These are phyloP conservation scores for Pseudanteris insignis DNA, from an alignment of 2,888 invertebrate species.

Conservation along the genomic window DNA sequence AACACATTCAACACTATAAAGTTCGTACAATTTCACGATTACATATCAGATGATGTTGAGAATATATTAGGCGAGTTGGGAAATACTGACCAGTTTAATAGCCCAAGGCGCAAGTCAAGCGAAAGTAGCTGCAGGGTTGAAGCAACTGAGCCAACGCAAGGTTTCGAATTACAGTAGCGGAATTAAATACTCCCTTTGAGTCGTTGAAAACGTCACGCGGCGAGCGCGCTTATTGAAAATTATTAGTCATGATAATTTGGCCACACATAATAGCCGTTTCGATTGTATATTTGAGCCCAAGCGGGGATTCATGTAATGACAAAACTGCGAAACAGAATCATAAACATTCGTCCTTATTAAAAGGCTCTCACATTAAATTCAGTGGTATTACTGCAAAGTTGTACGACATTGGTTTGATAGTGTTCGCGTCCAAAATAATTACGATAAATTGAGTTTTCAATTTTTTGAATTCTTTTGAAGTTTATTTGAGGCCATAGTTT, in stretches of 20 bases:
- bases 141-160: conserved; percentile 3
- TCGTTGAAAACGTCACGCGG: background rate
- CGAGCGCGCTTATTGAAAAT: conserved; percentile 7
- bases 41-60: conserved; percentile 1
- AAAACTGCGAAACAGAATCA: conserved; percentile 13
- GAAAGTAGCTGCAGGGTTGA: conserved; percentile 1
- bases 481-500: no score
- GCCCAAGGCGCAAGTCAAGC: conserved; percentile 8
- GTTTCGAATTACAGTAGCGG: conserved; percentile 8
- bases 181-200: conserved; percentile 3
- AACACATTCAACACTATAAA: background rate
- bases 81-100: conserved; percentile 8
- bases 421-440: conserved; percentile 40
- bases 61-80: conserved; percentile 11
- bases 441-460: conserved; percentile 35
- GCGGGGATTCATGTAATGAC: conserved; percentile 4
- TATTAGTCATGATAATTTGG: conserved; percentile 1
- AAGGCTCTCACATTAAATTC: conserved; percentile 18
- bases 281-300: no score
- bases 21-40: background rate
- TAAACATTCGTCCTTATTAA: conserved; percentile 33
- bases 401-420: conserved; percentile 36
- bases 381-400: conserved; percentile 37
- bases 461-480: conserved; percentile 42
- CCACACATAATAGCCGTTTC: no score